These are phyloP conservation scores for Urophycis tenuis DNA, from an alignment of 2,797 vertebrate species.

Conservation along the genomic window DNA sequence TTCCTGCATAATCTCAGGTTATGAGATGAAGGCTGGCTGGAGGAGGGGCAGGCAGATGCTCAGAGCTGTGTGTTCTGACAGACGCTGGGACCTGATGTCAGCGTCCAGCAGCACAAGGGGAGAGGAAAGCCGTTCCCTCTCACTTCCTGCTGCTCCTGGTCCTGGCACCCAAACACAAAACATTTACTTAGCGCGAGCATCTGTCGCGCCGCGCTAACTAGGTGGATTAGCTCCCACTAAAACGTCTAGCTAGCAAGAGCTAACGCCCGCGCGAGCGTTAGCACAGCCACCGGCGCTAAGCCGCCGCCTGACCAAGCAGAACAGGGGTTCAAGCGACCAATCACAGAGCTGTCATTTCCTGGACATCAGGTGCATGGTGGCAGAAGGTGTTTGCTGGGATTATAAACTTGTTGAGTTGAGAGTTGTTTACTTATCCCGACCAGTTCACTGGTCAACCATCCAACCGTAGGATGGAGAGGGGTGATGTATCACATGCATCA, in stretches of 20 bases:
- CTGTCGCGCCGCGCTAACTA: conserved; percentile 45
- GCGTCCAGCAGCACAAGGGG: background rate
- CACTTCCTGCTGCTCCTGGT: conserved; percentile 18
- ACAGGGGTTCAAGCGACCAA: background rate
- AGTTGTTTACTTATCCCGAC: background rate
- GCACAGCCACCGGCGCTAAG: background rate
- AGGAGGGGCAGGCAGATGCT: background rate
- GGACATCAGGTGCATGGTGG: background rate
- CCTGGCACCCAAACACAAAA: conserved; percentile 23
- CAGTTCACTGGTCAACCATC: background rate
- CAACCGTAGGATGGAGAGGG: no score
- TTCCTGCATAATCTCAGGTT: background rate
- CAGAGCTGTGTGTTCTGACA: background rate
- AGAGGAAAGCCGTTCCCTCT: conserved; percentile 20
- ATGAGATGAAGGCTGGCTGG: no score
- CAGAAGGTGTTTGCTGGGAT: background rate
- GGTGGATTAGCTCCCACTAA: conserved; percentile 35
- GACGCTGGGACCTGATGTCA: background rate
- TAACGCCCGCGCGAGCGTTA: background rate
- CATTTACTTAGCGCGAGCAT: conserved; percentile 37
- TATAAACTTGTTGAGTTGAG: no score
- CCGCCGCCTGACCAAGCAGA: no score
- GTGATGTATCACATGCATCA: background rate
- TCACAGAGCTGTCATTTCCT: background rate
- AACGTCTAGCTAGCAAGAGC: conserved; percentile 40